A percentile compares a stretch with the other conserved stretches of the same genome.
Evolutionary conservation across 2,888 invertebrate genomes (phyloP).

Genomic region (Pyrocoelia pectoralis): DNA sequence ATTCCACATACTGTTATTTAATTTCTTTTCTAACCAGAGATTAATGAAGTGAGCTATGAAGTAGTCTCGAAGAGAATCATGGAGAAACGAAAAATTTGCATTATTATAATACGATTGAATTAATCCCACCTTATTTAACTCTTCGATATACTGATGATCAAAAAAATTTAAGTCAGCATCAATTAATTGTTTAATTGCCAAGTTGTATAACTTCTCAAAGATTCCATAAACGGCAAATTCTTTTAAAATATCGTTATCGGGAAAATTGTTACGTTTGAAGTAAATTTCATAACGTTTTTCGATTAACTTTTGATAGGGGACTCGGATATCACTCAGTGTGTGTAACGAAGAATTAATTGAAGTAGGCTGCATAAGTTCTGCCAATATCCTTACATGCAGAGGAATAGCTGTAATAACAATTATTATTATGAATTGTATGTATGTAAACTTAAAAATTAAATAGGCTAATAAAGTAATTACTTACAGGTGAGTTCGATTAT

Average conservation of each 20-base stretch:
- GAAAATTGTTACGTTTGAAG: constrained; percentile 14
- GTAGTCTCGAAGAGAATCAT: constrained; percentile 28
- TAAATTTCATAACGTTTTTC: constrained; percentile 16
- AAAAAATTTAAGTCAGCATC: constrained; percentile 1
- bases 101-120: constrained; percentile 13
- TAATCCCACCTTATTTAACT: constrained; percentile 26
- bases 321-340: constrained; percentile 6
- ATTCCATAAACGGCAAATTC: constrained; percentile 15
- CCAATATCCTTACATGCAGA: constrained; percentile 26
- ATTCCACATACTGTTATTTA: constrained; percentile 6
- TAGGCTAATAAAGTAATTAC: too few relatives aligned
- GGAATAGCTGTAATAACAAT: constrained; percentile 23
- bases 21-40: constrained; percentile 15
- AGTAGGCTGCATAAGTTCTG: constrained; percentile 18
- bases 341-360: neutral
- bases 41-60: constrained; percentile 15
- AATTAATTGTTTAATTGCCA: constrained; percentile 15
- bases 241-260: neutral
- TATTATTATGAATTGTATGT: neutral
- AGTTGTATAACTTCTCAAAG: constrained; percentile 6
- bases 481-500: too few relatives aligned
- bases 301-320: constrained; percentile 16
- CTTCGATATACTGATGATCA: constrained; percentile 11
- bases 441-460: neutral
- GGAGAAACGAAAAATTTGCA: constrained; percentile 14